Base-by-base conservation (phyloP, 2,888 invertebrate genomes). In the Dynastes hyllus region DNA sequence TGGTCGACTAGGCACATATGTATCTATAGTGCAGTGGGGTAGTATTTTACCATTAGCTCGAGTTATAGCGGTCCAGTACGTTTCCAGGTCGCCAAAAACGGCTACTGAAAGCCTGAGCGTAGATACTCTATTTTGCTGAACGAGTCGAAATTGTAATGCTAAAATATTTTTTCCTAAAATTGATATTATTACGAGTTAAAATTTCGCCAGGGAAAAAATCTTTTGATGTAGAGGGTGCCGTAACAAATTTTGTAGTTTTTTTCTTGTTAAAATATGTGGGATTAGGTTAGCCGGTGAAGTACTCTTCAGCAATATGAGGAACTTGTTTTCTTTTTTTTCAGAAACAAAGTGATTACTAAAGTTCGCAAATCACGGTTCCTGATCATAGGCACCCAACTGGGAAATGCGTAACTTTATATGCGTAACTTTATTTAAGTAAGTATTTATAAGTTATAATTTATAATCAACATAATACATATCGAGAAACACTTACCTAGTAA, bases 31-130 rank as follows among this genome's bases (percentile, higher is more conserved):
- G 84, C 82, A 83, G 84, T 82, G 81, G 85, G 86, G 86, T 87
- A 87, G 87, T 88, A 87, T 87, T 87, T 88, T 87, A 88, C 87
- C 86, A 88, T 88, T 88, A 88, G 87, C 85, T 83, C 81, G 83
- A 83, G 83, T 84, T 81, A 78, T 78, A 80, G 80, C 83, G 83
- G 82, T 84, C 84, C 84, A 81, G 86, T 85, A 85, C 83, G 78
- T 82, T 80, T 81, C 83, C 79, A 80, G 40, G 58, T 40, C 58
- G 27, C 80, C 79, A 76, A 63, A 79, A 77, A 77, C 11, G 58
- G 45, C 27, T 66, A 65, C 37, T 66, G 65, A 73, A 58, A 55
- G 13, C 58, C 40, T 32, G 27, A 40, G 40, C 58, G 29, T 8
- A 5, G 22, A 73, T 13, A 11, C 73, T 73, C 73, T 61, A 73